Conservation (phyloP, 1,140 invertebrate species). For the Drosophila kurseongensis region DNA sequence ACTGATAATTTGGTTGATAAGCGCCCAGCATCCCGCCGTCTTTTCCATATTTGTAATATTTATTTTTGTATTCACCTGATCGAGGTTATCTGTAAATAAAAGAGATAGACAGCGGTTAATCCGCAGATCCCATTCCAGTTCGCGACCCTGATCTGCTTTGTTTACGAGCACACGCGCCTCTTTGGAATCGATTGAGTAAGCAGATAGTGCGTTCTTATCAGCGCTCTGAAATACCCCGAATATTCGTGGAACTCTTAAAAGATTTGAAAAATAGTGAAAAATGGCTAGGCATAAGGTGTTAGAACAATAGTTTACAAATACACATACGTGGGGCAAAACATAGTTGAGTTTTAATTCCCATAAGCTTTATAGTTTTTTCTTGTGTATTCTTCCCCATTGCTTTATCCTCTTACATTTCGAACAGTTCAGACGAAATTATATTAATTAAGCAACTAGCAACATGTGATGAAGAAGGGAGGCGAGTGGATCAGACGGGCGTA, state of each 20-base stretch:
- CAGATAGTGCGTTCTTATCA: conserved; percentile 28
- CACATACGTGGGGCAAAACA: background rate
- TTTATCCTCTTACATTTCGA: conserved; percentile 39
- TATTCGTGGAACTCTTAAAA: conserved; percentile 33
- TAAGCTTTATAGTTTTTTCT: background rate
- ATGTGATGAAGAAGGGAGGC: conserved; percentile 23
- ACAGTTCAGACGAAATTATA: conserved; percentile 54
- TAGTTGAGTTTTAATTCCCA: background rate
- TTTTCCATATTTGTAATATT: conserved; percentile 14
- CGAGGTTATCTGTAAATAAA: conserved; percentile 3
- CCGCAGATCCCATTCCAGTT: conserved; percentile 2
- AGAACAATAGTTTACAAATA: background rate
- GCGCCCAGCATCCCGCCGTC: conserved; percentile 27
- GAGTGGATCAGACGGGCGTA: background rate
- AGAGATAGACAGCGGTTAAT: conserved; percentile 28
- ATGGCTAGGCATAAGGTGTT: background rate
- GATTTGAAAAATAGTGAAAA: background rate
- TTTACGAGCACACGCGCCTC: conserved; percentile 45
- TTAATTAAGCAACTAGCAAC: conserved; percentile 55
- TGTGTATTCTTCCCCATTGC: conserved; percentile 7
- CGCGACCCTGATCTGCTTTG: conserved; percentile 37
- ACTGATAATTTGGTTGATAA: conserved; percentile 35
- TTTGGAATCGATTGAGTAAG: conserved; percentile 36
- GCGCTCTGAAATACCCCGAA: conserved; percentile 20
- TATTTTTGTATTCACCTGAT: conserved; percentile 29